These are phyloP conservation scores for Ferrisia virgata DNA, from an alignment of 2,888 invertebrate species.

Conservation along the genomic window DNA sequence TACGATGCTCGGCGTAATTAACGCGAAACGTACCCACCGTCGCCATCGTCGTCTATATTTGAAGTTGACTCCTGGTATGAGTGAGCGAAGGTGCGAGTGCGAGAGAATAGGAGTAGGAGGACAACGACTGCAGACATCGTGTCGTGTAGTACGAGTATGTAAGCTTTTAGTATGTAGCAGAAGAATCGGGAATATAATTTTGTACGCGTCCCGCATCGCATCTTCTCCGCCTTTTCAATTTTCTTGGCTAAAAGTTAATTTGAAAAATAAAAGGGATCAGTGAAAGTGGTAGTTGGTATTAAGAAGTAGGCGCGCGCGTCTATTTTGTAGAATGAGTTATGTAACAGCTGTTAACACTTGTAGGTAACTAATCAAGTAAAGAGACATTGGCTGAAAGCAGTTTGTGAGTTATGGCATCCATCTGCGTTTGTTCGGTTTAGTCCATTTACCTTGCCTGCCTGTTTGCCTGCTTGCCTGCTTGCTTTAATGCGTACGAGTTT, in stretches of 20 bases:
- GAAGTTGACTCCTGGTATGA: too few relatives aligned
- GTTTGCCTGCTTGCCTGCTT: neutral
- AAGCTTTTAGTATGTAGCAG: too few relatives aligned
- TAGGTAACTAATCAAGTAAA: slow-evolving; percentile 43
- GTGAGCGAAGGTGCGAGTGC: too few relatives aligned
- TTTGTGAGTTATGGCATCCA: slow-evolving; percentile 40
- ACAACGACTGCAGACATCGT: too few relatives aligned
- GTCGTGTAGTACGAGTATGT: too few relatives aligned
- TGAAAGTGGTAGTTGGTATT: neutral
- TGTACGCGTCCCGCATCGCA: neutral
- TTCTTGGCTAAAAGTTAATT: slow-evolving; percentile 19
- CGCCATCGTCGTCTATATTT: too few relatives aligned
- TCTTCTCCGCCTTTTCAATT: slow-evolving; percentile 27
- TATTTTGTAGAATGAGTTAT: slow-evolving; percentile 13
- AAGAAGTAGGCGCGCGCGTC: neutral
- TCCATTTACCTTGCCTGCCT: neutral
- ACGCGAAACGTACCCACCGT: too few relatives aligned
- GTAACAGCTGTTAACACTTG: slow-evolving; percentile 43
- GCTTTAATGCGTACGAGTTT: too few relatives aligned
- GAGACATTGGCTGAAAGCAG: slow-evolving; percentile 35
- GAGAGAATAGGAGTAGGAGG: too few relatives aligned
- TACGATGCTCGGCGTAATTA: neutral
- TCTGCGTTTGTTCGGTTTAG: slow-evolving; percentile 22
- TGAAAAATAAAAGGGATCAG: slow-evolving; percentile 12
- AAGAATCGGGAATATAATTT: neutral